Evolutionary conservation across 2,888 invertebrate genomes (phyloP), one percentile per base, ranked within the genome.

Genomic region (Zhuqinia jingwanae): DNA sequence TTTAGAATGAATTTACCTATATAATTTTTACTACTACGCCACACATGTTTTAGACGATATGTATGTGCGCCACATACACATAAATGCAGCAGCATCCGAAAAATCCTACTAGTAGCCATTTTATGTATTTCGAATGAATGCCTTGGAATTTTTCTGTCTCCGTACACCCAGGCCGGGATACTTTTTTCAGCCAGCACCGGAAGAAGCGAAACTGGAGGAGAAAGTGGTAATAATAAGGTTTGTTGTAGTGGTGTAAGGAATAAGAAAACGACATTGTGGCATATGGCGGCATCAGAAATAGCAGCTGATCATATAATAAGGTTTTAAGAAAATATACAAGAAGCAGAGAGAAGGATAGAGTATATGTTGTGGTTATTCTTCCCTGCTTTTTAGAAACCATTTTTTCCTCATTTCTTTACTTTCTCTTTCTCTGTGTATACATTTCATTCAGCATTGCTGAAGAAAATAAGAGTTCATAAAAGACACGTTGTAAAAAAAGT

Each of bases 391-490:
- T 25, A 20, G 53, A 53, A 20, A n/a, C n/a, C n/a, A n/a, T n/a
- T n/a, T n/a, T n/a, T n/a, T n/a, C n/a, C n/a, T n/a, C n/a, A n/a
- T n/a, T n/a, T n/a, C n/a, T n/a, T n/a, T n/a, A n/a, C n/a, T n/a
- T n/a, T n/a, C n/a, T n/a, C n/a, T n/a, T n/a, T n/a, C n/a, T n/a
- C n/a, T n/a, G n/a, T n/a, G n/a, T n/a, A n/a, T n/a, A n/a, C n/a
- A n/a, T n/a, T 65, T n/a, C 15, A 65, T 36, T 17, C 1, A 36
- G 17, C 30, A 36, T 30, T 36, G 45, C 17, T 30, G 58, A 60
- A 27, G 45, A 50, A 75, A 82, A 78, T 78, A 78, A 84, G 77
- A 84, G 84, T 84, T 84, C 84, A 84, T 84, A 84, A 84, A 84
- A 78, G 27, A 82, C 77, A 83, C 83, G 70, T 47, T 70, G 70